Base-by-base conservation (phyloP, 1,140 invertebrate genomes). In the Pollicipes pollicipes region DNA sequence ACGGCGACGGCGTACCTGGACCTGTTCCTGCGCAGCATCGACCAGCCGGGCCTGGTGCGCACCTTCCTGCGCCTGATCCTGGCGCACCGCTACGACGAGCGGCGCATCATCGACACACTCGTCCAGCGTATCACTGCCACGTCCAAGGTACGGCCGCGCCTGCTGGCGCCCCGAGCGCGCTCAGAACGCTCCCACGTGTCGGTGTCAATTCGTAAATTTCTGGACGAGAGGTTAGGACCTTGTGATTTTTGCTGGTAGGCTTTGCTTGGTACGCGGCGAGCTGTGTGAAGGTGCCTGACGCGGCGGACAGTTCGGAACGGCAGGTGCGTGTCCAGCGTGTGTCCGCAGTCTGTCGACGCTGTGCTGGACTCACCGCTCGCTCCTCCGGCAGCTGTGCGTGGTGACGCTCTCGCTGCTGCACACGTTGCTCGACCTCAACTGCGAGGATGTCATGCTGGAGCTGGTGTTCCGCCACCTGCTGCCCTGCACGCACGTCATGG, bases 401-500 rank as follows among this genome's bases (percentile, higher is more conserved):
- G 91, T 96, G 1, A 93, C 94, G 0, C 79, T 98, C 73, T 88
- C 90, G 0, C 77, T 98, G 16, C 92, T 98, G 78, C 88, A 93
- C 79, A 95, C 93, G 0, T 80, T 98, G 70, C 83, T 98, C 30
- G 88, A 93, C 76, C 81, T 98, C 66, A 93, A 96, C 78, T 97
- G 93, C 80, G 96, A 98, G 82, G 96, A 98, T 79, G 85, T 97
- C n/a, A 93, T 97, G 89, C 83, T 96, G 75, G 91, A 95, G 77
- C 81, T 97, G 31, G 85, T 97, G 68, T 88, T 95, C 74, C 89
- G 88, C 81, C 89, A 95, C 77, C 81, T 97, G 68, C 84, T 90
- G 74, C 90, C 90, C 24, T 93, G 92, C 77, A 88, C 88, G n/a
- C 93, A 97, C 81, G 84, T 97, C 0, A 91, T 95, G 86, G 83